A percentile compares a stretch with the other conserved stretches of the same genome.
Conservation (phyloP, 2,888 invertebrate species). For the Hydriomena furcata region DNA sequence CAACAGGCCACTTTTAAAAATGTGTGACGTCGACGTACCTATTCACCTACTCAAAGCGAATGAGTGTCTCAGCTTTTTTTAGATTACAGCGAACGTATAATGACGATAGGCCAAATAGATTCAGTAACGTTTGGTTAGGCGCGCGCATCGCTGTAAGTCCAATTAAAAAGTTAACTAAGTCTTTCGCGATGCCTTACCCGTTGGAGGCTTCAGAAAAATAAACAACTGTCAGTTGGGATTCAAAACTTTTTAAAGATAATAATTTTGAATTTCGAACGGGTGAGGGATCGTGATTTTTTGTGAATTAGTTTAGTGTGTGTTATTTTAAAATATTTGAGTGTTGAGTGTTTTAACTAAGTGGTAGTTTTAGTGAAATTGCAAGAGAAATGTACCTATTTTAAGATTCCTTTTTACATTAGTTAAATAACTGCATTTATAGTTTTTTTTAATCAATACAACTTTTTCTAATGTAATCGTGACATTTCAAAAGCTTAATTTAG, state of each 20-base stretch:
- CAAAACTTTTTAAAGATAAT: background rate
- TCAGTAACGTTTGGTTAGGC: constrained; percentile 72
- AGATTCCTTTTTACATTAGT: constrained; percentile 28
- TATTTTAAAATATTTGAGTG: constrained; percentile 8
- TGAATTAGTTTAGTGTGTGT: background rate
- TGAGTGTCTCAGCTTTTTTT: constrained; percentile 76
- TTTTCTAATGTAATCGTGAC: too few species aligned
- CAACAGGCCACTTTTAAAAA: constrained; percentile 42
- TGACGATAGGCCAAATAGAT: constrained; percentile 53
- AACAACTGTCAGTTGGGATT: constrained; percentile 5
- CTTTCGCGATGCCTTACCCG: constrained; percentile 34
- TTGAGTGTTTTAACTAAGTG: constrained; percentile 11
- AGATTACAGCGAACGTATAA: constrained; percentile 72
- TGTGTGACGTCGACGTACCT: constrained; percentile 49
- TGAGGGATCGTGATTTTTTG: constrained; percentile 22
- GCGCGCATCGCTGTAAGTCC: constrained; percentile 78
- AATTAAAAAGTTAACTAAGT: constrained; percentile 42
- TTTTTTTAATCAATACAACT: too few species aligned
- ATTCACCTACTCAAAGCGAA: constrained; percentile 53
- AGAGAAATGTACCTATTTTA: constrained; percentile 47
- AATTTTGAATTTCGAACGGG: constrained; percentile 20
- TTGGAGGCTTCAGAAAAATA: constrained; percentile 10
- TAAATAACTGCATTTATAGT: background rate
- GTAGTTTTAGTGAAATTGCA: constrained; percentile 41
- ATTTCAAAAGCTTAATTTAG: too few species aligned